Conservation (phyloP, 2,113 vertebrate species). For the Pelusios castaneus region DNA sequence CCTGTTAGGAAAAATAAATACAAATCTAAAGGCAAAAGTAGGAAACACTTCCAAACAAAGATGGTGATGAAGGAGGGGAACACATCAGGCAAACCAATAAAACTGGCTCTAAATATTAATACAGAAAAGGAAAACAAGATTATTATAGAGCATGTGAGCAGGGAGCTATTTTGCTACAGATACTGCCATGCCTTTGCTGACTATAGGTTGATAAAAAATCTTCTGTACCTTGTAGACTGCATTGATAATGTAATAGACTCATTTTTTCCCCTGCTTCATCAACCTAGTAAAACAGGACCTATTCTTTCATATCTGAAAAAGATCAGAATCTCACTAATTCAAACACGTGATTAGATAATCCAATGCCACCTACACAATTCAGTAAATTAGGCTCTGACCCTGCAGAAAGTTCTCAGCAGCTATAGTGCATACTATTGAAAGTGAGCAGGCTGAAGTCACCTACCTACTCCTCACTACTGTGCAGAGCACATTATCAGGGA, state of each 20-base stretch:
- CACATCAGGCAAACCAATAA: neutral
- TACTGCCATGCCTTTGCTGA: neutral
- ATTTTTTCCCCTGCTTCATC: neutral
- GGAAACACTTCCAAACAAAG: neutral
- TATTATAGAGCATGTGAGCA: neutral
- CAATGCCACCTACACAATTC: neutral
- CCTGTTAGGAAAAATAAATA: neutral
- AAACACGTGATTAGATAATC: neutral
- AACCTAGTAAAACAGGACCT: neutral
- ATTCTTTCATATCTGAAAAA: neutral
- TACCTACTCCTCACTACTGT: neutral
- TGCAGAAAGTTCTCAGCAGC: too few relatives aligned
- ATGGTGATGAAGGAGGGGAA: too few relatives aligned
- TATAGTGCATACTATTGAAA: neutral
- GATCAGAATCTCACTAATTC: neutral
- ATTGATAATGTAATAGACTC: neutral
- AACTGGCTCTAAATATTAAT: neutral
- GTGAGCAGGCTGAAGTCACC: neutral
- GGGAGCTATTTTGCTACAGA: neutral
- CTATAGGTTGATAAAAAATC: neutral
- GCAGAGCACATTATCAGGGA: neutral
- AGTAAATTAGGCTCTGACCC: neutral
- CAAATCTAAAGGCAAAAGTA: neutral
- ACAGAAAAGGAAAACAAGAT: neutral
- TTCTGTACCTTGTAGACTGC: neutral